These are phyloP conservation scores for Pycnonotus jocosus DNA, from an alignment of 2,113 vertebrate genomes.

Conservation along the genomic window DNA sequence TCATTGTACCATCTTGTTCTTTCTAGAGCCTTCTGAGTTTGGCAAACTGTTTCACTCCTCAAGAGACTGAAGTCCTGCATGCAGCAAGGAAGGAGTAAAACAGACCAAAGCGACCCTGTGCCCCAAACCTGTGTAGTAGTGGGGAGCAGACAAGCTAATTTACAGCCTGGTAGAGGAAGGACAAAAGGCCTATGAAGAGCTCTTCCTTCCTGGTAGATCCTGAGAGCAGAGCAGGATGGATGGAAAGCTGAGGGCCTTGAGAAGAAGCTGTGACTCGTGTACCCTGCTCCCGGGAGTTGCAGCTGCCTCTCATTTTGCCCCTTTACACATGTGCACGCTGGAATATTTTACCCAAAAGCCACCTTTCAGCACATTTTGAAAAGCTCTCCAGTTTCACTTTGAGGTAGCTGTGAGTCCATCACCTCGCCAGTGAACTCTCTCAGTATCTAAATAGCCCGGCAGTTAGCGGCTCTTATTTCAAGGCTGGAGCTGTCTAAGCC, in stretches of 20 bases:
- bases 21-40: not conserved
- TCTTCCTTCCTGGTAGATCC: not conserved
- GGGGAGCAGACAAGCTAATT: not conserved
- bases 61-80: not conserved
- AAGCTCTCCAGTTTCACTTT: conserved; percentile 11
- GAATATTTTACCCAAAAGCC: conserved; percentile 15
- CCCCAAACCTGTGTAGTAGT: not conserved
- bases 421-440: conserved; percentile 20
- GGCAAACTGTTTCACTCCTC: not conserved
- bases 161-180: not conserved
- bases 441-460: not conserved
- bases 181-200: not conserved
- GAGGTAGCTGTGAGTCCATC: not conserved
- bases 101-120: not conserved
- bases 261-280: not conserved
- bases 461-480: conserved; percentile 31
- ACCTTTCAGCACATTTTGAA: conserved; percentile 20
- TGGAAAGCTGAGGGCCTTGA: not conserved
- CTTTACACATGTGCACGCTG: not conserved
- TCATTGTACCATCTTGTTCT: not conserved
- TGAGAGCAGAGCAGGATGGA: not conserved
- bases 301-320: not conserved
- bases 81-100: not conserved
- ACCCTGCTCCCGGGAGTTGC: not conserved
- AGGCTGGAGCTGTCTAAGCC: conserved; percentile 22